Conservation (phyloP, 2,797 vertebrate genomes). For the Xiphophorus birchmanni region DNA sequence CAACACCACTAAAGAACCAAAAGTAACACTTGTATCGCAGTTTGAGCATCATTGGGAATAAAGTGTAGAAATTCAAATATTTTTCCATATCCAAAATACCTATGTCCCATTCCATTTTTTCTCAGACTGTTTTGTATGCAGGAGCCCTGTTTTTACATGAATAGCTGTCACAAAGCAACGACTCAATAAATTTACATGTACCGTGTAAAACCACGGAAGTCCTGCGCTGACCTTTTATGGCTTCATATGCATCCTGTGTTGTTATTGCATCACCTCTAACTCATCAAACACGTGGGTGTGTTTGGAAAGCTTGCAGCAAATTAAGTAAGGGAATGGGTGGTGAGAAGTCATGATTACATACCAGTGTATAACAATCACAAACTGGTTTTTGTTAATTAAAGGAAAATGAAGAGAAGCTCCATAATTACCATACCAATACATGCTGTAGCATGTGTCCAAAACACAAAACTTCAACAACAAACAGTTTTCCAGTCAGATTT, state of each 20-base stretch:
- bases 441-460: not conserved
- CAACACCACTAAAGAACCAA: not conserved
- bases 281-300: conserved; percentile 19
- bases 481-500: not conserved
- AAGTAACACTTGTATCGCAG: not conserved
- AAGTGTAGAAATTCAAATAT: not conserved
- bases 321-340: conserved; percentile 12
- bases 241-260: conserved; percentile 1
- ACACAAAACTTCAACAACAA: not conserved
- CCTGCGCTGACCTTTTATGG: conserved; percentile 10
- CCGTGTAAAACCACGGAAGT: conserved; percentile 18
- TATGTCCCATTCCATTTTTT: not conserved
- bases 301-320: conserved; percentile 8
- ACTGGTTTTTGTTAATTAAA: not conserved
- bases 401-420: not conserved
- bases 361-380: conserved; percentile 5
- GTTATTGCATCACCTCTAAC: conserved; percentile 23
- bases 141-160: conserved; percentile 9
- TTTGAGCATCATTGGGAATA: not conserved
- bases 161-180: conserved; percentile 15
- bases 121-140: not conserved
- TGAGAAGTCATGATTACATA: conserved; percentile 22
- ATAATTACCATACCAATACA: conserved; percentile 5
- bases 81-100: not conserved
- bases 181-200: conserved; percentile 19